A percentile compares a stretch with the other conserved stretches of the same genome.
phyloP scores from a whole-genome alignment of 2,888 invertebrate species.

The Drosophila lacicola region DNA sequence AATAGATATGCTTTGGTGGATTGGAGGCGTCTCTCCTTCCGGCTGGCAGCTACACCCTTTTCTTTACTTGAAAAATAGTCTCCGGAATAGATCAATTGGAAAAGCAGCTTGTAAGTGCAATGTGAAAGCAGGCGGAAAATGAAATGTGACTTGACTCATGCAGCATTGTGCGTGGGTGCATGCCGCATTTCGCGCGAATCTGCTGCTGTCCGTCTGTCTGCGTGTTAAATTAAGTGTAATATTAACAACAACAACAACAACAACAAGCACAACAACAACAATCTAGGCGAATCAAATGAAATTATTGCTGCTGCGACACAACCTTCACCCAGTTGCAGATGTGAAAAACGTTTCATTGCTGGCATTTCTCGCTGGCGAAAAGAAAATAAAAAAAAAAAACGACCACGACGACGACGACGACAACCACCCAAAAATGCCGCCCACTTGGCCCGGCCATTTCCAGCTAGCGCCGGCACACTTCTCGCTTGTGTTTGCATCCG shows the following conservation, averaged over 20 bases:
- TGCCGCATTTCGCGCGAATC: background rate
- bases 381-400: background rate
- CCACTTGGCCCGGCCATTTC: constrained; percentile 4
- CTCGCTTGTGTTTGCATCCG: constrained; percentile 21
- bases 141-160: constrained; percentile 2
- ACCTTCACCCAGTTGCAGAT: constrained; percentile 75
- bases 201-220: constrained; percentile 1
- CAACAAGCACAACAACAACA: background rate
- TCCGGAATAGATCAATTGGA: too few species aligned
- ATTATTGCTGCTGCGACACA: constrained; percentile 39
- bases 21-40: too few species aligned
- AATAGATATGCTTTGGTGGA: too few species aligned
- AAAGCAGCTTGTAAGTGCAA: too few species aligned
- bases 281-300: constrained; percentile 18
- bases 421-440: constrained; percentile 5
- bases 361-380: constrained; percentile 50
- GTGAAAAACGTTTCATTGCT: constrained; percentile 58
- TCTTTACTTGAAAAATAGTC: too few species aligned
- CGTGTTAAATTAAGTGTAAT: constrained; percentile 36
- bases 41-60: too few species aligned
- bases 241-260: constrained; percentile 12
- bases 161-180: constrained; percentile 10
- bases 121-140: too few species aligned
- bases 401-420: constrained; percentile 11
- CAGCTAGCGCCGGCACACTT: constrained; percentile 13